Conservation (phyloP, 1,140 invertebrate genomes). For the Hydropsyche tenuis region DNA sequence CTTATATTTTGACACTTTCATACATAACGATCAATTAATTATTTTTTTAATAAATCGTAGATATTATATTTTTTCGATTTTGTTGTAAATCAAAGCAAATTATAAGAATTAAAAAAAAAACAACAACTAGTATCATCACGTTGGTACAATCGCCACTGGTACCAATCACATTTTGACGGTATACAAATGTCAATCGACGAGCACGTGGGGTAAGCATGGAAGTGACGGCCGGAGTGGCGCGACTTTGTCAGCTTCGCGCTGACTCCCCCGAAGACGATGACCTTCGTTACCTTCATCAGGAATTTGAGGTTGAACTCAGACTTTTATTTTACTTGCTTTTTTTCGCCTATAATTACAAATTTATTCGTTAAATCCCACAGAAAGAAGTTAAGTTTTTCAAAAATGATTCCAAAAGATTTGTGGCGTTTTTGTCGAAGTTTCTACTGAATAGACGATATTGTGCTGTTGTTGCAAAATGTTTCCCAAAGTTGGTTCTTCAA, state of each 20-base stretch:
- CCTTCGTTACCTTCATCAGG: not conserved
- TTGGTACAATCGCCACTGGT: no score
- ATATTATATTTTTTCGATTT: no score
- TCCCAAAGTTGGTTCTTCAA: slow-evolving; percentile 56
- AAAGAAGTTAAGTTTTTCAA: not conserved
- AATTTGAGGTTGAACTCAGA: not conserved
- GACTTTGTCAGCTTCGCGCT: not conserved
- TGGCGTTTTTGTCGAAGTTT: slow-evolving; percentile 52
- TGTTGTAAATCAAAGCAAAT: no score
- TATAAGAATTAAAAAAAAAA: no score
- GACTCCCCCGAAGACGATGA: not conserved
- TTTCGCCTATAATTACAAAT: no score
- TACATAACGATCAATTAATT: no score
- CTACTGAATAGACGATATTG: slow-evolving; percentile 54
- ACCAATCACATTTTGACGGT: no score
- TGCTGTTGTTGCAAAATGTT: slow-evolving; percentile 56
- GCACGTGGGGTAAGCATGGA: not conserved
- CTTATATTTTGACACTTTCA: no score
- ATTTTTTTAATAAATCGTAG: no score
- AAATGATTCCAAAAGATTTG: slow-evolving; percentile 37
- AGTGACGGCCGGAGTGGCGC: not conserved
- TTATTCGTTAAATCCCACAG: no score
- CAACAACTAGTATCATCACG: no score
- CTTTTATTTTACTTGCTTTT: not conserved
- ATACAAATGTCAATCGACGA: not conserved